These are phyloP conservation scores for Drosophila sp. DNA, from an alignment of 1,140 invertebrate species.

Conservation along the genomic window DNA sequence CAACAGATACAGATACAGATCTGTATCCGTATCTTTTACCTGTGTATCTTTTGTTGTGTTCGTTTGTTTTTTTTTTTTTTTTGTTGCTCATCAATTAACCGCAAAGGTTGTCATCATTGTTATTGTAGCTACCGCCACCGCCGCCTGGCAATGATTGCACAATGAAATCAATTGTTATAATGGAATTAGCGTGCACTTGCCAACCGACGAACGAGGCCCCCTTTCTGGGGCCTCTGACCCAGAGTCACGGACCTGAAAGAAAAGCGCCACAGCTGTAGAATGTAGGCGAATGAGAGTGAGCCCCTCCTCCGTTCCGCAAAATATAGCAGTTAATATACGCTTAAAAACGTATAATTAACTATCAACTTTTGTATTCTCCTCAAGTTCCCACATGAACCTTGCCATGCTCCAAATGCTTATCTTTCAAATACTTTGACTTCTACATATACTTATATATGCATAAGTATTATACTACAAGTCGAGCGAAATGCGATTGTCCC, in stretches of 20 bases:
- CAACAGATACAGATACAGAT: slow-evolving; percentile 41
- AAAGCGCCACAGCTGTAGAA: slow-evolving; percentile 16
- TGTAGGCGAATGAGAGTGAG: slow-evolving; percentile 7
- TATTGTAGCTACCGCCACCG: slow-evolving; percentile 47
- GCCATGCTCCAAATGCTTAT: slow-evolving; percentile 23
- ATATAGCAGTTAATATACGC: slow-evolving; percentile 43
- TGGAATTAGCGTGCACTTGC: slow-evolving; percentile 72
- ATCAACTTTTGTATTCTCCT: slow-evolving; percentile 26
- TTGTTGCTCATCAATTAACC: slow-evolving; percentile 51
- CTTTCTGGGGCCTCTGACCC: slow-evolving; percentile 28
- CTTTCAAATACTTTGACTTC: slow-evolving; percentile 11
- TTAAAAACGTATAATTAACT: slow-evolving; percentile 53
- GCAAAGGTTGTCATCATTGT: slow-evolving; percentile 56
- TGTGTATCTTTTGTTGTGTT: slow-evolving; percentile 18
- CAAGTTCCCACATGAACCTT: slow-evolving; percentile 16
- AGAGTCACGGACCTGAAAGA: slow-evolving; percentile 15
- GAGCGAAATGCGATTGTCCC: slow-evolving; percentile 6
- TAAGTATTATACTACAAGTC: slow-evolving; percentile 1
- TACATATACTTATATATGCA: not conserved
- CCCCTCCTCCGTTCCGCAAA: slow-evolving; percentile 4
- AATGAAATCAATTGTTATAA: slow-evolving; percentile 82
- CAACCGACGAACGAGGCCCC: slow-evolving; percentile 38
- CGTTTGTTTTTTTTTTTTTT: slow-evolving; percentile 35
- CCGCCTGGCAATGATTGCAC: slow-evolving; percentile 78
- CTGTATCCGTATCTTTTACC: slow-evolving; percentile 39